A percentile compares a stretch with the other conserved stretches of the same genome.
Conservation (phyloP, 2,797 vertebrate genomes). For the Petrocephalus sullivani region DNA sequence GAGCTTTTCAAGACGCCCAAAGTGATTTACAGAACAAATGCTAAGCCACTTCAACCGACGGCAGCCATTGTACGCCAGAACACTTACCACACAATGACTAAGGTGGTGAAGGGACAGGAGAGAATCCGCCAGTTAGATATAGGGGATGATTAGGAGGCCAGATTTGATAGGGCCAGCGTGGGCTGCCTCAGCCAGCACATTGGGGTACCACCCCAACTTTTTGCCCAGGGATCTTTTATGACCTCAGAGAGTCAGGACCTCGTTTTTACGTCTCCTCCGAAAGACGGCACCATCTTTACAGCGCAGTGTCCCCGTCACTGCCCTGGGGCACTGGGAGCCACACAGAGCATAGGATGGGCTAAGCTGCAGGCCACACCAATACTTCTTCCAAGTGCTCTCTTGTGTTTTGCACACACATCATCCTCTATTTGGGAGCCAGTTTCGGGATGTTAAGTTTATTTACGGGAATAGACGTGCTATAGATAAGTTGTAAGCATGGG, state of each 20-base stretch:
- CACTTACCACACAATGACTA: neutral
- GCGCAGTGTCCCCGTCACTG: neutral
- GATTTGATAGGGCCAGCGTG: neutral
- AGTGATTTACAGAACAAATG: neutral
- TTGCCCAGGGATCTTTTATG: neutral
- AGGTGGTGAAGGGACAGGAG: neutral
- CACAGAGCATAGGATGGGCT: neutral
- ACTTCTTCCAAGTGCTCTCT: slow-evolving; percentile 2
- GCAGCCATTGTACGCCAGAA: neutral
- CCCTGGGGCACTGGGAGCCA: neutral
- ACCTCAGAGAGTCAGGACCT: neutral
- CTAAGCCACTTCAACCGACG: neutral
- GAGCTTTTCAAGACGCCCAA: neutral
- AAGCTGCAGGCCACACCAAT: neutral
- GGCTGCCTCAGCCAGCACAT: neutral
- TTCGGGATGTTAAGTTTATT: slow-evolving; percentile 4
- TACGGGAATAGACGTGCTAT: neutral
- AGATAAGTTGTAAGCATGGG: neutral
- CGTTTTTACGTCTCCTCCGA: neutral
- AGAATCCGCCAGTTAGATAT: neutral
- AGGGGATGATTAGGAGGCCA: neutral
- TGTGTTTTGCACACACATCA: neutral
- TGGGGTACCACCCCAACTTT: neutral
- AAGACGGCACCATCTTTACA: neutral
- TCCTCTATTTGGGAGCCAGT: neutral